Base-by-base conservation (phyloP, 2,888 invertebrate species). In the Augiades crinisus region DNA sequence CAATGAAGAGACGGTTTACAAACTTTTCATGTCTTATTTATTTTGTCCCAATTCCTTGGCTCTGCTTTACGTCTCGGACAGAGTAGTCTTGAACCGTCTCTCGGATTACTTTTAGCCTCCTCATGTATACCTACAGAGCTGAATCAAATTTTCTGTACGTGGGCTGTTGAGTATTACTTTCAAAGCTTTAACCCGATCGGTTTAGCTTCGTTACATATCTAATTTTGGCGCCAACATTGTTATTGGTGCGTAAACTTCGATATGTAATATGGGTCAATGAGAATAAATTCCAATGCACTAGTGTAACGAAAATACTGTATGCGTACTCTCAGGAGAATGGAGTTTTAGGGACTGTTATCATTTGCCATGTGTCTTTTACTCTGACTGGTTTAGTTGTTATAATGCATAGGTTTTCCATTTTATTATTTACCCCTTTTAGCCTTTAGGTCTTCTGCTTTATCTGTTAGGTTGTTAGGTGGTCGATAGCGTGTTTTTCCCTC, bases 161-260 rank as follows among this genome's bases (percentile, higher is more conserved):
- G 47, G 47, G 46, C 44, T 50, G 19, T 45, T 16, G 49, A 46
- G 53, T 31, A 49, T 55, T 54, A 54, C 37, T 53, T 59, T 55
- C 50, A 51, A 57, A 53, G 56, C 44, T 57, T 57, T 54, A 51
- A 46, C 57, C 47, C 53, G 45, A 55, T 45, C 49, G 47, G 47
- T 57, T 59, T 34, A 50, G 57, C 57, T 55, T 59, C 47, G 56
- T 57, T 60, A 54, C 49, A 55, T 38, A 51, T 60, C 63, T 63
- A 64, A 63, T 66, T 64, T 64, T 64, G 62, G 63, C 60, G 55
- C 56, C 41, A 59, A 64, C 59, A 62, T 59, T 64, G 60, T 60
- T 63, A 61, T 61, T 61, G 58, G 54, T 54, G 56, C 59, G 56
- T 58, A 60, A 59, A 58, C 55, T 62, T 59, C 53, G 51, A 62